These are phyloP conservation scores for Resseliella maxima DNA, from an alignment of 2,888 invertebrate species.

Conservation along the genomic window DNA sequence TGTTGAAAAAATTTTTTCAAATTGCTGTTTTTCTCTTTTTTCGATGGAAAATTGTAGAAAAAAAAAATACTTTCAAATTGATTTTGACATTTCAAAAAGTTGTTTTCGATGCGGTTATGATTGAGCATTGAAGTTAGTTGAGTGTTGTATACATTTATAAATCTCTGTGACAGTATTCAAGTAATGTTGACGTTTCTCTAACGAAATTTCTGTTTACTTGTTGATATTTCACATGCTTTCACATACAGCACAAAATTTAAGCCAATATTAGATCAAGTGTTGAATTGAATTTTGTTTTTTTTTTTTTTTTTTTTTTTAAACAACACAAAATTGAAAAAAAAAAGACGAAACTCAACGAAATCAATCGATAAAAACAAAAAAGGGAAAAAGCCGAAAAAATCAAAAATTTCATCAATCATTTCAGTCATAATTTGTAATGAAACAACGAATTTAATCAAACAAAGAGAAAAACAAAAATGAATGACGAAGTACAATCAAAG, in stretches of 20 bases:
- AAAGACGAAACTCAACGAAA: too few species aligned
- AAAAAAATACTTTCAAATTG: neutral
- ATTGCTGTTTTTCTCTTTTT: neutral
- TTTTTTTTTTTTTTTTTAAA: neutral
- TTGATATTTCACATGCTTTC: constrained; percentile 40
- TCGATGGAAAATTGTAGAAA: neutral
- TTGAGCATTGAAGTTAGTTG: neutral
- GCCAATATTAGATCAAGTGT: neutral
- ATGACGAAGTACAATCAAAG: neutral
- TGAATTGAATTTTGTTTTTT: neutral
- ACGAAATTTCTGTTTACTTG: constrained; percentile 33
- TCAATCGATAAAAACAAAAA: too few species aligned
- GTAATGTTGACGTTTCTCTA: neutral
- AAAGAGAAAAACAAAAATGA: too few species aligned
- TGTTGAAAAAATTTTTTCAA: too few species aligned
- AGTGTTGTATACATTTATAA: too few species aligned
- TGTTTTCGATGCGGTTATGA: neutral
- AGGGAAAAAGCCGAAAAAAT: too few species aligned
- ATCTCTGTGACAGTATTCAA: neutral
- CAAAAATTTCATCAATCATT: too few species aligned
- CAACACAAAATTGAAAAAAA: too few species aligned
- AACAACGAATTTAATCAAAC: too few species aligned
- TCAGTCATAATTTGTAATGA: too few species aligned
- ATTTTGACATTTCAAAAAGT: neutral
- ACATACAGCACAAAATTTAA: neutral